Evolutionary conservation across 35 echinoderm and acorn worm genomes (phyloP).

Genomic region (Heliocidaris tuberculata): DNA sequence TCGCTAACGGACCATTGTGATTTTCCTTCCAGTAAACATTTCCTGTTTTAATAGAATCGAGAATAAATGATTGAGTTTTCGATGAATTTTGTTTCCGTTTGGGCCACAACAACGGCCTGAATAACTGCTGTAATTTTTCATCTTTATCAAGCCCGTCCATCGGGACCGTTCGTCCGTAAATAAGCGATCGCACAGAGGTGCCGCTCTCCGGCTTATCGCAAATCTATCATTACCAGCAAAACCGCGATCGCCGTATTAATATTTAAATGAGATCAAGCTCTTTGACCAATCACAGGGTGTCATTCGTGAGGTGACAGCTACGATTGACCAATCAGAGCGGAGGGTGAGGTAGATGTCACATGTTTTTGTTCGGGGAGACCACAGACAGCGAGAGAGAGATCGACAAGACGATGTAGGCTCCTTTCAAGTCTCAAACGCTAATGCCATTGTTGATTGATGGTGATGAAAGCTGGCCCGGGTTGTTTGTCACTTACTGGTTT

Average conservation of each 20-base stretch:
- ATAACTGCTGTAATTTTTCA: conserved; percentile 35
- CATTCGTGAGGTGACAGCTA: background rate
- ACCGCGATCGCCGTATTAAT: conserved; percentile 15
- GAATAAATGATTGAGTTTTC: conserved; percentile 43
- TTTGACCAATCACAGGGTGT: background rate
- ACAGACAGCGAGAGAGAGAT: conserved; percentile 41
- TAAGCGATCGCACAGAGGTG: conserved; percentile 13
- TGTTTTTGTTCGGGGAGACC: conserved; percentile 39
- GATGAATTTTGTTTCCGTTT: conserved; percentile 43
- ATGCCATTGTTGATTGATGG: conserved; percentile 36
- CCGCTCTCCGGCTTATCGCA: conserved; percentile 1
- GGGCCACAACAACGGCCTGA: background rate
- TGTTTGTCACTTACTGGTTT: conserved; percentile 31
- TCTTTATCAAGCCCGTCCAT: conserved; percentile 28
- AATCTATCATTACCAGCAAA: conserved; percentile 25
- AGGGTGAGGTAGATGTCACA: background rate
- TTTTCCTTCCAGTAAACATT: conserved; percentile 33
- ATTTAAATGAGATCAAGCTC: conserved; percentile 35
- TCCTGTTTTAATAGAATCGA: conserved; percentile 43
- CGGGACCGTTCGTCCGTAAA: conserved; percentile 27
- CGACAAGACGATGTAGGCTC: conserved; percentile 38
- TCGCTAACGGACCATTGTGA: conserved; percentile 38
- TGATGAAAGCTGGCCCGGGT: conserved; percentile 35
- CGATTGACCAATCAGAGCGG: conserved; percentile 18
- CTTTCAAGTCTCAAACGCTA: conserved; percentile 31